A percentile compares a stretch with the other conserved stretches of the same genome.
phyloP scores from a whole-genome alignment of 2,113 vertebrate genomes.

The Gorsachius goisagi region DNA sequence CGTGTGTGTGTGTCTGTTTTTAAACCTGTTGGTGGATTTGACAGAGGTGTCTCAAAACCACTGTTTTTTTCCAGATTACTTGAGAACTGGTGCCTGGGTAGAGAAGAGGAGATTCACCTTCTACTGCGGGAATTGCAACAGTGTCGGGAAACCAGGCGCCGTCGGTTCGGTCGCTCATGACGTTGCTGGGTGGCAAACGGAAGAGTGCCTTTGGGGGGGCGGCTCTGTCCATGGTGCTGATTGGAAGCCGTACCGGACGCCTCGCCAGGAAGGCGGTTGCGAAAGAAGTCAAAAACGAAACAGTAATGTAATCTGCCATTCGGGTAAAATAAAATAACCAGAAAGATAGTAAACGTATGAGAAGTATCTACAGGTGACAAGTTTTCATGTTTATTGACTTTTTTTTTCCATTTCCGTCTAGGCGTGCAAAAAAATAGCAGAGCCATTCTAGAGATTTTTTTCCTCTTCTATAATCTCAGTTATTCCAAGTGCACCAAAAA shows the following conservation, averaged over 20 bases:
- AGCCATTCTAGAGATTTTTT: neutral
- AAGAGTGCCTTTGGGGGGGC: too few relatives aligned
- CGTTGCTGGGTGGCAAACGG: accelerated
- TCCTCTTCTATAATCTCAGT: neutral
- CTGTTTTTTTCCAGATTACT: neutral
- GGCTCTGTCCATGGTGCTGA: neutral
- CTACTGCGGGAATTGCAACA: neutral
- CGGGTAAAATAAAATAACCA: neutral
- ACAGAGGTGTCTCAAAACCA: neutral
- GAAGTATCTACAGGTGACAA: neutral
- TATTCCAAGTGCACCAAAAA: neutral
- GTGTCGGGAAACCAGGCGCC: neutral
- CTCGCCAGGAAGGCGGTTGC: accelerated
- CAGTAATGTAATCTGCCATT: neutral
- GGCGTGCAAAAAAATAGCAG: neutral
- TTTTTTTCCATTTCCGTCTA: neutral
- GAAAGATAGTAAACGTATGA: neutral
- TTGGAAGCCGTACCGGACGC: accelerated
- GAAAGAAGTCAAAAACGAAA: accelerated
- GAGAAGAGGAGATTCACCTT: neutral
- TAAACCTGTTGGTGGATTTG: neutral
- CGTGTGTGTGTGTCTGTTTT: accelerated
- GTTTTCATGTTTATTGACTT: neutral
- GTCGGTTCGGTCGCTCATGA: neutral
- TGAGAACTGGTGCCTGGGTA: neutral